Conservation (phyloP, 2,888 invertebrate genomes). For the Eumacrocentrus americanus region DNA sequence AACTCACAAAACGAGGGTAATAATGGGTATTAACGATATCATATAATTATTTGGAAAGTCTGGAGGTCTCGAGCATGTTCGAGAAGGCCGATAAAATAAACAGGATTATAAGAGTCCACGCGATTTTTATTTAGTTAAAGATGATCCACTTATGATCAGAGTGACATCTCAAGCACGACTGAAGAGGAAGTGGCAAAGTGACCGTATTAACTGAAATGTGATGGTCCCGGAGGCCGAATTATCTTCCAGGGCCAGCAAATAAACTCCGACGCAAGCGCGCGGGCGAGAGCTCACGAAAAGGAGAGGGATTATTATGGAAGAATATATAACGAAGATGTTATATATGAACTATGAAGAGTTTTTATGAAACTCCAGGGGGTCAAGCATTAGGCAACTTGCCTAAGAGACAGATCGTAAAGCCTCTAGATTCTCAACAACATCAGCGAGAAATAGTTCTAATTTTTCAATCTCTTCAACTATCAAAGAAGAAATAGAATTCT, state of each 20-base stretch:
- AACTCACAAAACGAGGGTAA: neutral
- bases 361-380: neutral
- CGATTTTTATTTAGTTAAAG: conserved; percentile 4
- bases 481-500: too few relatives aligned
- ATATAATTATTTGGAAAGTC: neutral
- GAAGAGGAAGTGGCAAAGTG: conserved; percentile 41
- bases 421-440: too few relatives aligned
- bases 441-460: too few relatives aligned
- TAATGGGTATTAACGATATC: neutral
- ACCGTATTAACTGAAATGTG: conserved; percentile 42
- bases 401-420: neutral
- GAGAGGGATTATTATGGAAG: conserved; percentile 17
- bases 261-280: conserved; percentile 27
- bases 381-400: conserved; percentile 3
- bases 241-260: conserved; percentile 44
- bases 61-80: neutral
- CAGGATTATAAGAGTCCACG: neutral
- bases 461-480: too few relatives aligned
- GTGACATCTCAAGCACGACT: conserved; percentile 56
- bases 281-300: conserved; percentile 11
- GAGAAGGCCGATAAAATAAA: neutral
- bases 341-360: neutral
- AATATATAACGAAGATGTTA: conserved; percentile 2
- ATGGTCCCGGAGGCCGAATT: conserved; percentile 41
- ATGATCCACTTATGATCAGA: conserved; percentile 44